Conservation (phyloP, 2,797 vertebrate genomes). For the Acipenser ruthenus region DNA sequence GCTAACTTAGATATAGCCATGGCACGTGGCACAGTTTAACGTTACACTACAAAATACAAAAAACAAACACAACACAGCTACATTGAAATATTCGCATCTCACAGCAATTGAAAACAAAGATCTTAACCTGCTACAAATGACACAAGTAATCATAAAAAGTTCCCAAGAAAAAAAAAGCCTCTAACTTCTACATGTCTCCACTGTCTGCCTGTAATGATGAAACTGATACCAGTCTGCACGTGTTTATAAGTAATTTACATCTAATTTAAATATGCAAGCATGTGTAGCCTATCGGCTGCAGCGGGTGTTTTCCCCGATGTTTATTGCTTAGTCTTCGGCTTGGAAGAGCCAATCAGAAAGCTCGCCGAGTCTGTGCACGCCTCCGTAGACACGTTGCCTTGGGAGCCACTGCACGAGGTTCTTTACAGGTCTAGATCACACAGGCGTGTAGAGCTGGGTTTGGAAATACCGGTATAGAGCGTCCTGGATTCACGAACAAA, state of each 20-base stretch:
- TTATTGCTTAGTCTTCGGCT: slow-evolving; percentile 40
- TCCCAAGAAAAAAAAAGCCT: too few species aligned
- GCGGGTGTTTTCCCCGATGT: slow-evolving; percentile 16
- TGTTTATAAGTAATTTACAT: slow-evolving; percentile 65
- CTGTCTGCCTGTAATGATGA: slow-evolving; percentile 44
- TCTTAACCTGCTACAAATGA: too few species aligned
- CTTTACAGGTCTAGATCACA: slow-evolving; percentile 38
- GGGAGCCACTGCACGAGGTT: slow-evolving; percentile 69
- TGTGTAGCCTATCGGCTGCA: slow-evolving; percentile 47
- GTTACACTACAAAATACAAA: too few species aligned
- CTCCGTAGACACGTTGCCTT: slow-evolving; percentile 67
- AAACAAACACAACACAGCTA: too few species aligned
- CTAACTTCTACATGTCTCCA: too few species aligned
- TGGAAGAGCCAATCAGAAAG: slow-evolving; percentile 41
- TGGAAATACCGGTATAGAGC: not conserved
- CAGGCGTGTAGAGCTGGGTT: too few species aligned
- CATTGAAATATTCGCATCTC: too few species aligned
- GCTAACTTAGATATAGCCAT: too few species aligned
- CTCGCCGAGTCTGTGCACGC: slow-evolving; percentile 35
- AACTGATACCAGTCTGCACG: slow-evolving; percentile 71
- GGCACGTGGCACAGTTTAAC: too few species aligned
- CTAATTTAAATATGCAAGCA: slow-evolving; percentile 58
- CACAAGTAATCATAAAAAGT: too few species aligned
- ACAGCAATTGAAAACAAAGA: too few species aligned
- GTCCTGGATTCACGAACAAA: slow-evolving; percentile 57